Evolutionary conservation across 2,113 vertebrate species (phyloP).

Genomic region (Trichechus manatus): DNA sequence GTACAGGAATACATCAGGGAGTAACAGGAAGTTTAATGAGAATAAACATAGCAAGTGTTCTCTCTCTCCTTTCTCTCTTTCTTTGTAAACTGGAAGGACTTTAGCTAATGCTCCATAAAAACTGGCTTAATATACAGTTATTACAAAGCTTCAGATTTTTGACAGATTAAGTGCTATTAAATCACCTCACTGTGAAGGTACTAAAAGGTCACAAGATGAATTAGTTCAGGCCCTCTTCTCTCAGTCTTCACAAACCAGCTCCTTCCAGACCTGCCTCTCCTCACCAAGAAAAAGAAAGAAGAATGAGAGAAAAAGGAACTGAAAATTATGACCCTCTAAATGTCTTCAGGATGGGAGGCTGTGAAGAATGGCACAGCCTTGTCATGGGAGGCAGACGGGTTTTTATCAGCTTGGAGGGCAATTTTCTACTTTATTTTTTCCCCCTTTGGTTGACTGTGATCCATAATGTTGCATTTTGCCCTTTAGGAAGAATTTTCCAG

Average conservation of each 20-base stretch:
- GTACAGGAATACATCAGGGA: neutral
- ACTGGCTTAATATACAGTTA: constrained; percentile 90
- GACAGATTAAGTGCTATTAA: constrained; percentile 93
- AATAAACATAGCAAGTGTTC: constrained; percentile 40
- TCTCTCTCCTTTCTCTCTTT: constrained; percentile 34
- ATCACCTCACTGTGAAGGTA: constrained; percentile 90
- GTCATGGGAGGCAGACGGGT: constrained; percentile 86
- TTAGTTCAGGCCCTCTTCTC: constrained; percentile 88
- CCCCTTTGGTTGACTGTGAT: constrained; percentile 75
- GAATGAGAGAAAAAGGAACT: constrained; percentile 85
- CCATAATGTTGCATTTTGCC: constrained; percentile 83
- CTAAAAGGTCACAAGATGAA: constrained; percentile 91
- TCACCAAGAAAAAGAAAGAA: constrained; percentile 67
- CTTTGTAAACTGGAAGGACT: constrained; percentile 87
- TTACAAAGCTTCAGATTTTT: constrained; percentile 90
- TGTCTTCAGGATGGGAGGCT: constrained; percentile 86
- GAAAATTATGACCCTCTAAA: constrained; percentile 89
- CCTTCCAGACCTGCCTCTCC: constrained; percentile 67
- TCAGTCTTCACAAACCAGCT: constrained; percentile 82
- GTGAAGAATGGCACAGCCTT: constrained; percentile 87
- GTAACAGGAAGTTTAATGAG: constrained; percentile 24
- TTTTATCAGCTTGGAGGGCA: constrained; percentile 87
- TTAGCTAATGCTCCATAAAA: constrained; percentile 89
- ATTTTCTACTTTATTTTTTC: constrained; percentile 83
- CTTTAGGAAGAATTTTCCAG: constrained; percentile 86